Percentiles rank a stretch among this genome's conserved stretches.
phyloP scores from a whole-genome alignment of 2,113 vertebrate species.

The Lampris incognitus region DNA sequence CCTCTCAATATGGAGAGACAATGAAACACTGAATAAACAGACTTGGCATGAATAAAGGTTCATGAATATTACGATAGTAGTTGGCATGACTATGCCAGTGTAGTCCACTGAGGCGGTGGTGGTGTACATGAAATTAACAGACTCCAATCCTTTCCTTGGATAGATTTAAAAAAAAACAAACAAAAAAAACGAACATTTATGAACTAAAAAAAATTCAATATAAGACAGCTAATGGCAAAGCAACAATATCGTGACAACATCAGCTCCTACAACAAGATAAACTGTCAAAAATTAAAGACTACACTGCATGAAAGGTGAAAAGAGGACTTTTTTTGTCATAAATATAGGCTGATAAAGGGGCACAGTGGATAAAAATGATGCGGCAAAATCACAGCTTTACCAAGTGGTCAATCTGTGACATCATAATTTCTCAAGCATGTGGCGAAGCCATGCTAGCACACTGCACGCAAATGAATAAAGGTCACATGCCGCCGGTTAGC shows the following conservation, averaged over 20 bases:
- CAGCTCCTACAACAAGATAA: too few relatives aligned
- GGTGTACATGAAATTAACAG: too few relatives aligned
- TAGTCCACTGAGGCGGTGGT: not conserved
- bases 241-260: too few relatives aligned
- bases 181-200: too few relatives aligned
- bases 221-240: too few relatives aligned
- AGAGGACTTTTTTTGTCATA: too few relatives aligned
- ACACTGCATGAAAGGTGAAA: too few relatives aligned
- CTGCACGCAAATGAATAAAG: not conserved
- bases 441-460: not conserved
- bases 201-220: too few relatives aligned
- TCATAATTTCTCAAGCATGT: not conserved
- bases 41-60: conserved; percentile 2
- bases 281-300: too few relatives aligned
- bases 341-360: not conserved
- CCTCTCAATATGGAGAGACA: not conserved
- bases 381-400: not conserved
- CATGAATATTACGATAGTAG: not conserved
- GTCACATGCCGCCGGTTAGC: not conserved
- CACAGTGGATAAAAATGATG: not conserved
- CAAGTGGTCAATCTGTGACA: not conserved
- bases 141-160: too few relatives aligned
- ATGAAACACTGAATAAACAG: not conserved
- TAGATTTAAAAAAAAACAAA: too few relatives aligned
- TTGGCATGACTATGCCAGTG: not conserved